Conservation (phyloP, 2,113 vertebrate species). For the Mesoclemmys tuberculata region DNA sequence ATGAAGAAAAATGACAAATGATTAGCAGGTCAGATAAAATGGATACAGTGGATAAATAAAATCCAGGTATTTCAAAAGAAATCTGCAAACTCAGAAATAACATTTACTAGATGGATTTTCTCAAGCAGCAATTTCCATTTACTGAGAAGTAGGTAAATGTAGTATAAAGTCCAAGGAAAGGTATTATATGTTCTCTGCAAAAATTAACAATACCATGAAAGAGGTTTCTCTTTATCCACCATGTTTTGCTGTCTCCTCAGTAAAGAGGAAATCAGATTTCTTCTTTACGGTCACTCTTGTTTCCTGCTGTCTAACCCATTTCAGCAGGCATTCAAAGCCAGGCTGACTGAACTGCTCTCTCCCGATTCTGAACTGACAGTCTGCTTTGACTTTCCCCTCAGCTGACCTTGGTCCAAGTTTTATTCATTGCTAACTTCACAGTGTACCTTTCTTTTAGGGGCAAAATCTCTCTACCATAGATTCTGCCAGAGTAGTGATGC, state of each 20-base stretch:
- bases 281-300: background rate
- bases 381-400: background rate
- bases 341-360: background rate
- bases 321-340: constrained; percentile 32
- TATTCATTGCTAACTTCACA: background rate
- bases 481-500: background rate
- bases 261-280: constrained; percentile 13
- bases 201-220: constrained; percentile 21
- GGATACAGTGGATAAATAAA: background rate
- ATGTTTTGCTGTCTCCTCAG: background rate
- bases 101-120: constrained; percentile 23
- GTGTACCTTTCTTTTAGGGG: background rate
- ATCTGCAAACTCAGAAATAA: constrained; percentile 7
- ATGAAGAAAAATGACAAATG: background rate
- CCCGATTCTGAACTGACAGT: background rate
- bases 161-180: background rate
- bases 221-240: constrained; percentile 26
- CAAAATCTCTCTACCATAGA: background rate
- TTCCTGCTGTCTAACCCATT: constrained; percentile 35
- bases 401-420: background rate
- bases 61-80: background rate
- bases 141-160: background rate
- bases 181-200: constrained; percentile 24
- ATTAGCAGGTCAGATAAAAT: constrained; percentile 19
- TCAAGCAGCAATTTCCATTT: constrained; percentile 3